A percentile compares a stretch with the other conserved stretches of the same genome.
Evolutionary conservation across 2,113 vertebrate species (phyloP).

Genomic region (Hirundichthys speculiger): DNA sequence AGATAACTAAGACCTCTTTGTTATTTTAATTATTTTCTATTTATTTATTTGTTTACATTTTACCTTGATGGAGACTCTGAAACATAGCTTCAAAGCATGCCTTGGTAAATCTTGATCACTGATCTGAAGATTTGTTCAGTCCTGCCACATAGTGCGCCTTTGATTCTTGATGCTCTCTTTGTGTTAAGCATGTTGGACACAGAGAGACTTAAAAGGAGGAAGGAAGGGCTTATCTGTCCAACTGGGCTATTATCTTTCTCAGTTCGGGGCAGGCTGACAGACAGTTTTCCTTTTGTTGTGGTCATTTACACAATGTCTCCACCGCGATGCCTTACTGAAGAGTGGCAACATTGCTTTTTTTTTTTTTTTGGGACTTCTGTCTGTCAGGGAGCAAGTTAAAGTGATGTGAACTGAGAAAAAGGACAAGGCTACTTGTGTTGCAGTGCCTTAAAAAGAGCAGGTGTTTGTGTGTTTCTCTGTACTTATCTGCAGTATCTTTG

Average conservation of each 20-base stretch:
- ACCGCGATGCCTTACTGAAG: constrained; percentile 40
- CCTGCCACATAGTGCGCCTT: neutral
- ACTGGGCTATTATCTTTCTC: constrained; percentile 54
- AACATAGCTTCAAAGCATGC: constrained; percentile 50
- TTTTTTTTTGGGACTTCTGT: constrained; percentile 62
- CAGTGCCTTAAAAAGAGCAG: constrained; percentile 62
- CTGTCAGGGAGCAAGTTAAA: constrained; percentile 62
- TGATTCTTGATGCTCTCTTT: constrained; percentile 29
- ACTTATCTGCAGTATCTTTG: constrained; percentile 7
- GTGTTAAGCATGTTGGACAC: constrained; percentile 45
- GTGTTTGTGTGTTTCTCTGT: constrained; percentile 39
- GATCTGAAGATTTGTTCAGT: constrained; percentile 44
- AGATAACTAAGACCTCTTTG: constrained; percentile 24
- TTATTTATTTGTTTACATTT: constrained; percentile 33
- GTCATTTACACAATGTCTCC: constrained; percentile 39
- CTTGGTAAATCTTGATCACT: constrained; percentile 50
- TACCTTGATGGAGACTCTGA: constrained; percentile 31
- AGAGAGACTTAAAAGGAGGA: constrained; percentile 44
- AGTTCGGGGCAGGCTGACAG: constrained; percentile 40
- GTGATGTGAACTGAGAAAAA: constrained; percentile 53
- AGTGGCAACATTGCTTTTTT: constrained; percentile 58
- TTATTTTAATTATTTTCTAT: constrained; percentile 3
- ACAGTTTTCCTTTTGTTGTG: constrained; percentile 72
- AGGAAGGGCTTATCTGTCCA: constrained; percentile 63
- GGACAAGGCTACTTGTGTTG: constrained; percentile 66